phyloP scores from a whole-genome alignment of 2,113 vertebrate genomes.

The Chinchilla lanigera region DNA sequence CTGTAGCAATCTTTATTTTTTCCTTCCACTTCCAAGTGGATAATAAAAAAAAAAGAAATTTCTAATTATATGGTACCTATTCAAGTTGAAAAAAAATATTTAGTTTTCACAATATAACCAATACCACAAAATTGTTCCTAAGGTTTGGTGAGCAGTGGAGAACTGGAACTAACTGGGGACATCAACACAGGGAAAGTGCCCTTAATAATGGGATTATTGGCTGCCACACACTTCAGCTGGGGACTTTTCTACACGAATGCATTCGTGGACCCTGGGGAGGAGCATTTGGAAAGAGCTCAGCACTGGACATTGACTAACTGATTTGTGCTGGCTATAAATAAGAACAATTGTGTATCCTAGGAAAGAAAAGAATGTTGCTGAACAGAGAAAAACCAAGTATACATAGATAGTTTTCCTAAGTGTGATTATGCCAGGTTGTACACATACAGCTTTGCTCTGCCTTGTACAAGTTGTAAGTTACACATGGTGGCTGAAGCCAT shows the following conservation, averaged over 20 bases:
- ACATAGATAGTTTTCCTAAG: not conserved
- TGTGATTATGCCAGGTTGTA: not conserved
- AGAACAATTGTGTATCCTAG: not conserved
- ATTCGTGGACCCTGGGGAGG: constrained; percentile 2
- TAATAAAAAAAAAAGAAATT: not conserved
- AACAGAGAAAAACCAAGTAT: not conserved
- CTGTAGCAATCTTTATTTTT: constrained; percentile 26
- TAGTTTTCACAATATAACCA: constrained; percentile 51
- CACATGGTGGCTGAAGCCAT: not conserved
- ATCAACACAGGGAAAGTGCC: not conserved
- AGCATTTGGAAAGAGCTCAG: constrained; percentile 7
- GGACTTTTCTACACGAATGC: not conserved
- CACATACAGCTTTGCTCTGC: not conserved
- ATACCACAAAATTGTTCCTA: constrained; percentile 13
- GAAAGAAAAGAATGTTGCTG: not conserved
- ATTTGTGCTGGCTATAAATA: constrained; percentile 31
- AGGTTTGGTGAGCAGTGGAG: not conserved
- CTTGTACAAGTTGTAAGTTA: not conserved
- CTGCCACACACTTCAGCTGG: not conserved
- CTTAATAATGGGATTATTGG: constrained; percentile 29
- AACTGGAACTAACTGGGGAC: not conserved
- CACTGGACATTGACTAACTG: not conserved
- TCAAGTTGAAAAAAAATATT: not conserved
- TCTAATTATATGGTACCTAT: constrained; percentile 21
- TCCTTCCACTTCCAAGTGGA: constrained; percentile 35